These are phyloP conservation scores for Trachops cirrhosus DNA, from an alignment of 2,797 vertebrate species.

Conservation along the genomic window DNA sequence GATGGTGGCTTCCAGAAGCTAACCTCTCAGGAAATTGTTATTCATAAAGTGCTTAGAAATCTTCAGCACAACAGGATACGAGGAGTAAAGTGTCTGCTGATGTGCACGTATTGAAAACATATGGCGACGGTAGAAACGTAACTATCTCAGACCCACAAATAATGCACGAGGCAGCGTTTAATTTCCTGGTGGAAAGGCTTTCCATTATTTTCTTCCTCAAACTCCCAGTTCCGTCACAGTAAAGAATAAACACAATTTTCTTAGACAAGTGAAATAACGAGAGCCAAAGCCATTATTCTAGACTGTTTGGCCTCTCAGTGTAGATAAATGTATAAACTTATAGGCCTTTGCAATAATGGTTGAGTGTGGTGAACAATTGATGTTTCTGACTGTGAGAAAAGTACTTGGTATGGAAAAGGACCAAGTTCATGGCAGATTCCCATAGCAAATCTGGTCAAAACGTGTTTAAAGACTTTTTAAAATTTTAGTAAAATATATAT, in stretches of 20 bases:
- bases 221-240: constrained; percentile 8
- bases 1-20: constrained; percentile 7
- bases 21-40: constrained; percentile 46
- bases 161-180: background rate
- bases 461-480: background rate
- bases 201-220: constrained; percentile 44
- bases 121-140: background rate
- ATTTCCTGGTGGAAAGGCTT: constrained; percentile 49
- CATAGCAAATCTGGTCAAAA: background rate
- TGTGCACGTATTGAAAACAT: constrained; percentile 45
- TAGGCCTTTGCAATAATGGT: background rate
- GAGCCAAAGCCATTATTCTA: background rate
- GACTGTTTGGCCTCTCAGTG: background rate
- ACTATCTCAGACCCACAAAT: constrained; percentile 10
- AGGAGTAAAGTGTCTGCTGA: background rate
- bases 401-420: background rate
- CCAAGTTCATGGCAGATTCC: background rate
- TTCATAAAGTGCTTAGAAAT: constrained; percentile 51
- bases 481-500: background rate
- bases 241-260: constrained; percentile 41
- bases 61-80: background rate
- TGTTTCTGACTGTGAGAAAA: constrained; percentile 24
- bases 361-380: background rate
- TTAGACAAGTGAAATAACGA: background rate
- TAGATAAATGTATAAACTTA: background rate